phyloP scores from a whole-genome alignment of 1,140 invertebrate genomes.

The Hyphantria cunea region DNA sequence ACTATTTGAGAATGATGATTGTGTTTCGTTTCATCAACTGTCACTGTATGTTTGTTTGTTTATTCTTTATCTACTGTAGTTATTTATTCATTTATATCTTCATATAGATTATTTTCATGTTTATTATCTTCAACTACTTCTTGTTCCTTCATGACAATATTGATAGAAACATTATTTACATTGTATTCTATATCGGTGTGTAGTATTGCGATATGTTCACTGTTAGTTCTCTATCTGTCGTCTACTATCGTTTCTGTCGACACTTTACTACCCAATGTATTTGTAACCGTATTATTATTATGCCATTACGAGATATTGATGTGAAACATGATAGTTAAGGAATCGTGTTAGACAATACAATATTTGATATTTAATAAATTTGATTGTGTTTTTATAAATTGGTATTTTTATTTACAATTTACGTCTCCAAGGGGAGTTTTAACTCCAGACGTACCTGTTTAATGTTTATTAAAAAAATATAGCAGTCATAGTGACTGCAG shows the following conservation, averaged over 20 bases:
- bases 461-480: too few relatives aligned
- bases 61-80: conserved; percentile 1
- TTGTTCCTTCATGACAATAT: conserved; percentile 79
- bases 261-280: conserved; percentile 48
- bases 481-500: too few relatives aligned
- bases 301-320: conserved; percentile 71
- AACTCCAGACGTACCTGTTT: too few relatives aligned
- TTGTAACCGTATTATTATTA: conserved; percentile 68
- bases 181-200: conserved; percentile 27
- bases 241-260: conserved; percentile 25
- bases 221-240: conserved; percentile 24
- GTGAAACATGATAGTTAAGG: conserved; percentile 80
- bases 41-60: too few relatives aligned
- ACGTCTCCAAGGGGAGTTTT: too few relatives aligned
- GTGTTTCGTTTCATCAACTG: too few relatives aligned
- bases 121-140: conserved; percentile 51
- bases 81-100: conserved; percentile 2
- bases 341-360: conserved; percentile 81
- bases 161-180: conserved; percentile 36
- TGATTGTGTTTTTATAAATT: conserved; percentile 77
- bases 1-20: too few relatives aligned
- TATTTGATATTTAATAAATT: conserved; percentile 82
- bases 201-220: conserved; percentile 22
- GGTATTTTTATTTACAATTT: conserved; percentile 47
- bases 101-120: conserved; percentile 3